These are phyloP conservation scores for Neria commutata DNA, from an alignment of 2,888 invertebrate genomes.

Conservation along the genomic window DNA sequence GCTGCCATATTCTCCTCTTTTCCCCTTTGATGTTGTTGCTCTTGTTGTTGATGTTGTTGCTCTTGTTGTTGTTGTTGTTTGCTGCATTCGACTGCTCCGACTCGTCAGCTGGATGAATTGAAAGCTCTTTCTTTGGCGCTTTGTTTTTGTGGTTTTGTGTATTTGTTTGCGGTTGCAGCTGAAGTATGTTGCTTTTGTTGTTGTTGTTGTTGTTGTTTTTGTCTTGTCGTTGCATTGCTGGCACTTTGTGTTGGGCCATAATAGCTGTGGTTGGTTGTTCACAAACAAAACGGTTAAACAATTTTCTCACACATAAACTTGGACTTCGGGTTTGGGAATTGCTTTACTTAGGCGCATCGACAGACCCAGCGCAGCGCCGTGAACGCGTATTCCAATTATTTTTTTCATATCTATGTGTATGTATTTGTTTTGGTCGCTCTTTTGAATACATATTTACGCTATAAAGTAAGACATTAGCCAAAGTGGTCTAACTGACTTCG, in stretches of 20 bases:
- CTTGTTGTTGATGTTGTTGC: not conserved
- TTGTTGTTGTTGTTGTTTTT: not conserved
- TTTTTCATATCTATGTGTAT: too few relatives aligned
- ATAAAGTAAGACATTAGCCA: too few relatives aligned
- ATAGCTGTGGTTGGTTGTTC: too few relatives aligned
- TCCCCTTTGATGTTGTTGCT: not conserved
- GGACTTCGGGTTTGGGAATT: too few relatives aligned
- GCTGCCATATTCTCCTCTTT: not conserved
- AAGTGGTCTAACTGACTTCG: too few relatives aligned
- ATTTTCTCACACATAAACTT: constrained; percentile 5
- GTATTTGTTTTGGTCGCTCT: too few relatives aligned
- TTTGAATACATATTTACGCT: too few relatives aligned
- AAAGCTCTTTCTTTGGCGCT: not conserved
- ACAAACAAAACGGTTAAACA: not conserved
- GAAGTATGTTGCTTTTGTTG: not conserved
- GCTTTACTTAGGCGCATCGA: too few relatives aligned
- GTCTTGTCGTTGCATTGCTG: not conserved
- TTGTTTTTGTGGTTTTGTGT: not conserved
- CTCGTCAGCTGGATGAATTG: too few relatives aligned
- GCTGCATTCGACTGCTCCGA: not conserved
- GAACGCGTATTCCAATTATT: too few relatives aligned
- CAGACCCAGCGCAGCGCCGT: too few relatives aligned
- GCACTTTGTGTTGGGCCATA: too few relatives aligned
- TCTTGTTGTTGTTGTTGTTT: not conserved
- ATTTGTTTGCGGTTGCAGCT: not conserved